phyloP scores from a whole-genome alignment of 92 coral and sea anemone species.

The Micromussa lordhowensis region DNA sequence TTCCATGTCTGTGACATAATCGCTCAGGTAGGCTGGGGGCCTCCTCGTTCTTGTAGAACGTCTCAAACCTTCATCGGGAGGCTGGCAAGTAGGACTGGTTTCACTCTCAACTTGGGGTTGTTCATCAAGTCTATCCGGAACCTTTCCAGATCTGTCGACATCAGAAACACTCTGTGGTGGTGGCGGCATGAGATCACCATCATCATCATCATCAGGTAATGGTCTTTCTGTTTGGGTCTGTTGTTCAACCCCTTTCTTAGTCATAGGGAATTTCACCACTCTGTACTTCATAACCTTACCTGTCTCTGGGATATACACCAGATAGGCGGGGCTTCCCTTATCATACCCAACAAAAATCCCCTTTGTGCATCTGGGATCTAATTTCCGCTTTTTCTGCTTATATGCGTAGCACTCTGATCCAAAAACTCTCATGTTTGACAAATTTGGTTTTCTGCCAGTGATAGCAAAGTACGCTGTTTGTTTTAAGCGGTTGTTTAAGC shows the following conservation, averaged over 20 bases:
- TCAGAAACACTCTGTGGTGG: background rate
- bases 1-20: background rate
- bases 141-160: background rate
- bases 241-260: constrained; percentile 40
- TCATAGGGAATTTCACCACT: constrained; percentile 52
- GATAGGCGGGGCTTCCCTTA: constrained; percentile 58
- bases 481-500: constrained; percentile 57
- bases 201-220: constrained; percentile 14
- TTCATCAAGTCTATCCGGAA: no score
- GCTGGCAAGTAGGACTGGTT: no score
- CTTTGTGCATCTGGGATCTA: background rate
- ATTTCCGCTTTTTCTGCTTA: background rate
- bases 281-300: constrained; percentile 46
- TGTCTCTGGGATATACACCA: constrained; percentile 53
- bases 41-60: background rate
- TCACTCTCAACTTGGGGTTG: background rate
- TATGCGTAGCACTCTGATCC: constrained; percentile 57
- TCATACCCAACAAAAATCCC: constrained; percentile 12
- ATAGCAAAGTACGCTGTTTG: constrained; percentile 63
- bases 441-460: constrained; percentile 44
- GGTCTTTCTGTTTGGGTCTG: constrained; percentile 55
- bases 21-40: background rate
- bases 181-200: background rate
- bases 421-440: constrained; percentile 50
- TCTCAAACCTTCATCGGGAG: background rate